These are phyloP conservation scores for Platalea minor DNA, from an alignment of 2,797 vertebrate genomes.

Conservation along the genomic window DNA sequence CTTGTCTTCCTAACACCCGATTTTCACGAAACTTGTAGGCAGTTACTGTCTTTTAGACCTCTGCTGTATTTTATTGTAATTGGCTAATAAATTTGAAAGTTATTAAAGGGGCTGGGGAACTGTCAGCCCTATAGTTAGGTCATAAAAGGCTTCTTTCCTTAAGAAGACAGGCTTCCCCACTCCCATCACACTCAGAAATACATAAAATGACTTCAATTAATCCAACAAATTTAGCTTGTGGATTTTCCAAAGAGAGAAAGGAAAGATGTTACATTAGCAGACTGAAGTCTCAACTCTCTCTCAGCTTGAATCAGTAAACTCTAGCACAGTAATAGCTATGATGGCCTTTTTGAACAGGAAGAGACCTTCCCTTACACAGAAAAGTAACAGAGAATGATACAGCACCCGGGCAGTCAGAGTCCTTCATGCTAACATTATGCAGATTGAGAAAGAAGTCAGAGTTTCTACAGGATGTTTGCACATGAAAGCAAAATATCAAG, in stretches of 20 bases:
- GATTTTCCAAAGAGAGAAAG: background rate
- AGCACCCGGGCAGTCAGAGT: background rate
- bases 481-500: background rate
- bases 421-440: background rate
- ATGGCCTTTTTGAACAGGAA: background rate
- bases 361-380: background rate
- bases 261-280: background rate
- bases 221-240: background rate
- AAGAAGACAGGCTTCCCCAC: background rate
- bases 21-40: background rate
- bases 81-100: background rate
- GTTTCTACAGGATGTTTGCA: background rate
- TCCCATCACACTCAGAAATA: background rate
- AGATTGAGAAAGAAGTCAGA: background rate
- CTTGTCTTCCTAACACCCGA: background rate
- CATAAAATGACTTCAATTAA: background rate
- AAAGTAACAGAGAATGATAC: background rate
- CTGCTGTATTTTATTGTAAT: background rate
- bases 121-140: background rate
- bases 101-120: background rate
- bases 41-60: background rate
- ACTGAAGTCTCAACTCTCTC: background rate
- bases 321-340: rapidly evolving
- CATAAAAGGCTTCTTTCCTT: background rate
- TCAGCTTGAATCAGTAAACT: background rate